phyloP scores from a whole-genome alignment of 2,113 vertebrate genomes.

The Microtus ochrogaster region DNA sequence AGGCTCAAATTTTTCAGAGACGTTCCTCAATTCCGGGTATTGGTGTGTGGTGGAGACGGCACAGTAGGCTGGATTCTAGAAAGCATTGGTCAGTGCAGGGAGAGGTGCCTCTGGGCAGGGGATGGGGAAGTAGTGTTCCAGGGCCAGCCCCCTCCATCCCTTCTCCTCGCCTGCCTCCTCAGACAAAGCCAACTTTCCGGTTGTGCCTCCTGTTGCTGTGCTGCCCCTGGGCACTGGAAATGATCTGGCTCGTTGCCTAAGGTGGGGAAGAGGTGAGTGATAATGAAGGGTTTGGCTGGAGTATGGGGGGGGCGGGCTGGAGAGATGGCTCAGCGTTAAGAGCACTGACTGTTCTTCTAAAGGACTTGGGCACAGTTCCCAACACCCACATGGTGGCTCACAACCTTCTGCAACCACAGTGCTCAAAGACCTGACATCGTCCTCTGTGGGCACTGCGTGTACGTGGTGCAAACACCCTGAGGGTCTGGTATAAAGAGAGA shows the following conservation, averaged over 20 bases:
- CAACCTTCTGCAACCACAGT: not conserved
- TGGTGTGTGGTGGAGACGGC: conserved; percentile 95
- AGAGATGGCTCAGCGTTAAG: not conserved
- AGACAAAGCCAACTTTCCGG: conserved; percentile 92
- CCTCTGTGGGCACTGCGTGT: not conserved
- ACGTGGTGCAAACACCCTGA: not conserved
- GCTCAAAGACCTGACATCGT: not conserved
- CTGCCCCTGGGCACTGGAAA: conserved; percentile 96
- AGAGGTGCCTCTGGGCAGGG: not conserved
- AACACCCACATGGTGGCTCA: not conserved
- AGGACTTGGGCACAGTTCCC: not conserved
- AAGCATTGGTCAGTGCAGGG: conserved; percentile 90
- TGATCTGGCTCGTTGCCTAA: conserved; percentile 94
- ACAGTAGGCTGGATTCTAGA: conserved; percentile 97
- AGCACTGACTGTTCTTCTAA: not conserved
- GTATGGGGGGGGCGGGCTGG: not conserved
- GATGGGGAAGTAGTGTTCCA: not conserved
- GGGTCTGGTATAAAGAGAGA: not conserved
- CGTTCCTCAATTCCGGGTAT: conserved; percentile 90
- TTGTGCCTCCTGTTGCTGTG: conserved; percentile 92
- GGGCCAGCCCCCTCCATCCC: not conserved
- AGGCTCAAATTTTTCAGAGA: conserved; percentile 95
- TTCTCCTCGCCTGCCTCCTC: conserved; percentile 44
- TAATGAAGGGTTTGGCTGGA: not conserved
- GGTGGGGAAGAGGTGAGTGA: conserved; percentile 95